Conservation (phyloP, 2,888 invertebrate species). For the Ophion ventricosus region DNA sequence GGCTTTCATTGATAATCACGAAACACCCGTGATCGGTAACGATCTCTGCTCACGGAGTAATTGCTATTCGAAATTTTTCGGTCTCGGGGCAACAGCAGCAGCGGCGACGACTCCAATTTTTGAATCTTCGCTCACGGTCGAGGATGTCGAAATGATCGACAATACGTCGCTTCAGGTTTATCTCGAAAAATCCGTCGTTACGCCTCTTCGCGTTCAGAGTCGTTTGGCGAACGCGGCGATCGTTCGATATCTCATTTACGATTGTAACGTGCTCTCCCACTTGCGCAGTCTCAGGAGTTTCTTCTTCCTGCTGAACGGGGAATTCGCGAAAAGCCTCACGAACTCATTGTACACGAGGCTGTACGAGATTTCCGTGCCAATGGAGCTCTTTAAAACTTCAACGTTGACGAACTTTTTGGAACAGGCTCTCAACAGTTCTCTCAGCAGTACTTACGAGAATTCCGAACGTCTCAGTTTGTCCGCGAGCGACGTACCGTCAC, state of each 20-base stretch:
- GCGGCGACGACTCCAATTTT: constrained; percentile 63
- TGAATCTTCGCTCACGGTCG: constrained; percentile 73
- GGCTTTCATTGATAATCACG: constrained; percentile 21
- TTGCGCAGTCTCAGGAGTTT: constrained; percentile 90
- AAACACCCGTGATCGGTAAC: constrained; percentile 28
- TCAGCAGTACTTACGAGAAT: constrained; percentile 82
- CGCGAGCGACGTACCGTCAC: constrained; percentile 74
- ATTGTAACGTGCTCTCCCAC: constrained; percentile 89
- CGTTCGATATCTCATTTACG: constrained; percentile 88
- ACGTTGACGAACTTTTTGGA: constrained; percentile 89
- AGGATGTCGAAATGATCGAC: constrained; percentile 80
- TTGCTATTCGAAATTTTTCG: constrained; percentile 69
- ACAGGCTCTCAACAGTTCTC: constrained; percentile 88
- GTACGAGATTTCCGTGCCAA: constrained; percentile 87
- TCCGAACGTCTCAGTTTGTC: constrained; percentile 79
- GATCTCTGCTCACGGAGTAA: constrained; percentile 60
- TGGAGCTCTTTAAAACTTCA: constrained; percentile 88
- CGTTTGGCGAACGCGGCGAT: constrained; percentile 90
- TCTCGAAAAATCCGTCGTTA: constrained; percentile 87
- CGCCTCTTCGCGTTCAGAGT: constrained; percentile 88
- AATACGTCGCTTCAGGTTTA: constrained; percentile 84
- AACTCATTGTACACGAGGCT: constrained; percentile 88
- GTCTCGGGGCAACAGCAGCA: constrained; percentile 62
- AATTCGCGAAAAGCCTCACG: constrained; percentile 90
- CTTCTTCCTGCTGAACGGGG: constrained; percentile 92